phyloP scores from a whole-genome alignment of 2,113 vertebrate genomes.

The Psettodes erumei region DNA sequence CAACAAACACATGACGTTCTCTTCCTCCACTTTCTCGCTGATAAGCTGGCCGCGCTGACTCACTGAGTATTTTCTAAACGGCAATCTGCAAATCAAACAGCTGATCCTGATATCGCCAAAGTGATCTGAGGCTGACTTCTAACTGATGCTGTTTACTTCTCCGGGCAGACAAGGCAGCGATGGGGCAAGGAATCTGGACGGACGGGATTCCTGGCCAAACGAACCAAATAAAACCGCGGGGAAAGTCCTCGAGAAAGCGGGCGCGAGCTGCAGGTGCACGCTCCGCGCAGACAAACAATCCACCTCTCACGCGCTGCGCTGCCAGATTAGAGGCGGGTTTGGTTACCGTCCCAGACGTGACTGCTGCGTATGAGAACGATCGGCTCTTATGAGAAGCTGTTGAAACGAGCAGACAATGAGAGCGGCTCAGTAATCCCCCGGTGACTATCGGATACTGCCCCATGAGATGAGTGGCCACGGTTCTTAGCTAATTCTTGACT shows the following conservation, averaged over 20 bases:
- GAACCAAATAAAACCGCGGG: not conserved
- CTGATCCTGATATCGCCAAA: not conserved
- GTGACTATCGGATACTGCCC: conserved; percentile 42
- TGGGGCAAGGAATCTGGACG: conserved; percentile 31
- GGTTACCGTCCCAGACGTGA: conserved; percentile 58
- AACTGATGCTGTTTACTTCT: not conserved
- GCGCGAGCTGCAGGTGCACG: too few relatives aligned
- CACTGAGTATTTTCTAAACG: too few relatives aligned
- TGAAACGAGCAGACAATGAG: conserved; percentile 64
- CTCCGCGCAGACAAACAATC: conserved; percentile 51
- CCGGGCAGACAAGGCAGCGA: conserved; percentile 20
- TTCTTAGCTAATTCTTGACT: conserved; percentile 40
- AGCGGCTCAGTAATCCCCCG: conserved; percentile 31
- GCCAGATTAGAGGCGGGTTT: conserved; percentile 55
- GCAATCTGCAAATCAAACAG: conserved; percentile 7
- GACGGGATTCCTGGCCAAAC: conserved; percentile 51
- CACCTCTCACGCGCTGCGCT: conserved; percentile 12
- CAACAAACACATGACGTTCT: conserved; percentile 39
- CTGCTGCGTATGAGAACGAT: conserved; percentile 54
- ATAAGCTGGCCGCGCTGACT: conserved; percentile 42
- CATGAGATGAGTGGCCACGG: conserved; percentile 35
- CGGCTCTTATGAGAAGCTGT: conserved; percentile 74
- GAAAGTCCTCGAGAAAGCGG: not conserved
- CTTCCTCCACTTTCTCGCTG: conserved; percentile 15
- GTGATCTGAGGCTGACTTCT: not conserved